Evolutionary conservation across 1,140 invertebrate species (phyloP), one percentile per base, ranked within the genome.

Genomic region (Mactra quadrangularis): DNA sequence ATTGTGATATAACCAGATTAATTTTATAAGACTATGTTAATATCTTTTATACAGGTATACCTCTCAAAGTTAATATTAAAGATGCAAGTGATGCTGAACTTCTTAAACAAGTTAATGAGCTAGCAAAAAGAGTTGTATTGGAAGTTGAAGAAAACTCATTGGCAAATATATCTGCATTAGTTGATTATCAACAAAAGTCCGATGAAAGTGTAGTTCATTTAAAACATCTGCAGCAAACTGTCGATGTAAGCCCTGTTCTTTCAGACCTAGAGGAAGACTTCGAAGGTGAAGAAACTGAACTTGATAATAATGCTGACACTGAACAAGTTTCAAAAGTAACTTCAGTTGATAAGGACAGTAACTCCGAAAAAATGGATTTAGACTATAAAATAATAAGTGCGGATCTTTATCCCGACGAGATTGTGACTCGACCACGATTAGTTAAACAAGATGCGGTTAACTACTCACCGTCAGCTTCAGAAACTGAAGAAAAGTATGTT

Each of bases 161-260:
- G 13, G 72, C 33, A 4, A 75, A 75, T 17, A 47, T 79, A 57
- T 50, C 71, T 64, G 77, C 59, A 68, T 50, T 57, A 45, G 17
- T 75, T 19, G 52, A 72, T 55, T 72, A 55, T 35, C 47, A 35
- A 11, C 70, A 57, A 33, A 41, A 71, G 17, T 35, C 41, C 27
- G 29, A 27, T 19, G 7, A 19, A 50, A 55, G 57, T 50, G 53
- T 47, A 11, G 55, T 81, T 7, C 64, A 64, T 41, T 33, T 71
- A 50, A 71, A 79, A 52, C 53, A 84, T n/a, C 75, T 62, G 27
- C 75, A 84, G 50, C 64, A 60, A 50, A 68, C 75, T 57, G 50
- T 77, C 52, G 35, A 57, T 31, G 41, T 47, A 52, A 25, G 19
- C 19, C 31, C 27, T 25, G 60, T 25, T 4, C n/a, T 68, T 11